A percentile compares a stretch with the other conserved stretches of the same genome.
Conservation (phyloP, 2,888 invertebrate species). For the Sminthurides aquaticus region DNA sequence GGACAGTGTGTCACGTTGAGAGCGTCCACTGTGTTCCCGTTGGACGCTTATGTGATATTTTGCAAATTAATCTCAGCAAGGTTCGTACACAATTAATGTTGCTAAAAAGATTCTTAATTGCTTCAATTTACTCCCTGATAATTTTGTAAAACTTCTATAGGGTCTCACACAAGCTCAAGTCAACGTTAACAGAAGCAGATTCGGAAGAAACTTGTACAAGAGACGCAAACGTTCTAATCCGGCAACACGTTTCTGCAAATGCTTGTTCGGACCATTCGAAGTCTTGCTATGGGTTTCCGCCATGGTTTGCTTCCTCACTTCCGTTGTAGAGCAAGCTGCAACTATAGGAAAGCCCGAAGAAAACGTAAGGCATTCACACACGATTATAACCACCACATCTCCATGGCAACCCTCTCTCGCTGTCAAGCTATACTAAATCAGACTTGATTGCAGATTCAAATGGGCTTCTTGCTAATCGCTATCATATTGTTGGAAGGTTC, state of each 20-base stretch:
- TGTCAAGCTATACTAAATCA: too few relatives aligned
- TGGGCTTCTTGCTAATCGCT: constrained; percentile 10
- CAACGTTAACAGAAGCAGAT: not conserved
- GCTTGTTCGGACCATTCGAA: constrained; percentile 13
- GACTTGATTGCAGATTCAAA: constrained; percentile 11
- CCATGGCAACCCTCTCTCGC: too few relatives aligned
- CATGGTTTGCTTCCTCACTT: not conserved
- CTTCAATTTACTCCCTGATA: not conserved
- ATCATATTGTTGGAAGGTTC: constrained; percentile 4
- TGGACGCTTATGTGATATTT: not conserved
- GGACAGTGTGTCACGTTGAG: not conserved
- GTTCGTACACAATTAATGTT: too few relatives aligned
- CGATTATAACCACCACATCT: too few relatives aligned
- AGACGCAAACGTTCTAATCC: not conserved
- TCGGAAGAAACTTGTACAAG: constrained; percentile 1
- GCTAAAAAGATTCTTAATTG: not conserved
- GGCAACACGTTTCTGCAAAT: not conserved
- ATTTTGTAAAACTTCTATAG: too few relatives aligned
- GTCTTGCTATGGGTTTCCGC: constrained; percentile 1
- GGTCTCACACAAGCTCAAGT: constrained; percentile 7
- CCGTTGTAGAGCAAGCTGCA: not conserved
- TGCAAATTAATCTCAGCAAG: not conserved
- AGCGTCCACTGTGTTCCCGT: constrained; percentile 1
- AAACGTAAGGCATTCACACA: not conserved
- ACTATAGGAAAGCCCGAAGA: not conserved